Percentiles rank a stretch among this genome's conserved stretches.
Evolutionary conservation across 2,113 vertebrate genomes (phyloP).

Genomic region (Acrocephalus arundinaceus): DNA sequence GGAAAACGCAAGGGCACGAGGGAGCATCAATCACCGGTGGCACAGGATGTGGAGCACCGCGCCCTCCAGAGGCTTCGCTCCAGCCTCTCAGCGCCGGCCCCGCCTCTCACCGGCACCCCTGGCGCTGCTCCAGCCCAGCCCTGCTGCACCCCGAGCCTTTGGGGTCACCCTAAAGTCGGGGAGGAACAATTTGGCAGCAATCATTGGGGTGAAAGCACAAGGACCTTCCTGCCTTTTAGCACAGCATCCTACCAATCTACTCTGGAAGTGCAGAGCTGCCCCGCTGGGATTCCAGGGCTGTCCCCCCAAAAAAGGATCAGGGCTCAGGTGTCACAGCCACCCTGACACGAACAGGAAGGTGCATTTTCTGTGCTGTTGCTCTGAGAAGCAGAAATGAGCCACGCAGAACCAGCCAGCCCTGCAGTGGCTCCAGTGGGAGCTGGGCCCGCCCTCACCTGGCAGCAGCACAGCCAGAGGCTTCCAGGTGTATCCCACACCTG

Average conservation of each 20-base stretch:
- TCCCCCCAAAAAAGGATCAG: accelerated
- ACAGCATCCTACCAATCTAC: not conserved
- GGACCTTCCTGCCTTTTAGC: not conserved
- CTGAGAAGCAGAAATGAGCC: not conserved
- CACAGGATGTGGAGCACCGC: constrained; percentile 8
- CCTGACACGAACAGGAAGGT: not conserved
- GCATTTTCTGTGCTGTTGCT: not conserved
- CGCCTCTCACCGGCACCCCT: not conserved
- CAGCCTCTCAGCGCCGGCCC: not conserved
- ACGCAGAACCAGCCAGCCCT: accelerated
- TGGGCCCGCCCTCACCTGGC: not conserved
- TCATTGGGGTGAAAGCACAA: accelerated
- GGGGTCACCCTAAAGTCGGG: not conserved
- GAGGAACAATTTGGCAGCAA: not conserved
- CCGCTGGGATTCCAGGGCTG: not conserved
- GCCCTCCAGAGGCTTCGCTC: constrained; percentile 25
- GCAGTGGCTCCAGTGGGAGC: accelerated
- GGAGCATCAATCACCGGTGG: not conserved
- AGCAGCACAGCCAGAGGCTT: not conserved
- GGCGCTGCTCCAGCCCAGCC: not conserved
- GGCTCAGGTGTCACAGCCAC: not conserved
- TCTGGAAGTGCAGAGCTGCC: not conserved
- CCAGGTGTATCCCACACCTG: not conserved
- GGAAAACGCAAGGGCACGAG: not conserved
- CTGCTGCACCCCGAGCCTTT: not conserved